phyloP scores from a whole-genome alignment of 2,797 vertebrate species.

The Lepus townsendii region DNA sequence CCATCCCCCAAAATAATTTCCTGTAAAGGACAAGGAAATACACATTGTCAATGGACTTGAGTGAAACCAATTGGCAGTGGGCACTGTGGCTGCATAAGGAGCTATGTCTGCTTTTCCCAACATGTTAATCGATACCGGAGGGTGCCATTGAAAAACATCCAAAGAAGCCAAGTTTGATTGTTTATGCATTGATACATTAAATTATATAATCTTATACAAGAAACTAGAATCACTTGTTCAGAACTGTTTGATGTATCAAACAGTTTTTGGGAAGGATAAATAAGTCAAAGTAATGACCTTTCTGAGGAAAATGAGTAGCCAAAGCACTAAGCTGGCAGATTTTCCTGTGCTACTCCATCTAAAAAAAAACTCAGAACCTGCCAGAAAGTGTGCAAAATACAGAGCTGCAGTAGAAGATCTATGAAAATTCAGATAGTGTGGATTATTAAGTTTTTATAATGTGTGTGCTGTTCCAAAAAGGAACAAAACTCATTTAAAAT shows the following conservation, averaged over 20 bases:
- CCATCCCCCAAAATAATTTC: conserved; percentile 75
- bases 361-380: conserved; percentile 85
- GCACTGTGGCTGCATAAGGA: conserved; percentile 85
- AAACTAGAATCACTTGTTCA: conserved; percentile 63
- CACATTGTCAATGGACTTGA: conserved; percentile 80
- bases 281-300: conserved; percentile 89
- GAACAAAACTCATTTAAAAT: conserved; percentile 82
- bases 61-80: conserved; percentile 83
- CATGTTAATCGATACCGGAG: conserved; percentile 81
- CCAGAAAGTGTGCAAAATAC: conserved; percentile 86
- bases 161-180: conserved; percentile 84
- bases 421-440: too few species aligned
- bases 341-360: conserved; percentile 86
- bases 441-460: too few species aligned
- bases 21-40: conserved; percentile 81
- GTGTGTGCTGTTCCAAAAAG: conserved; percentile 83
- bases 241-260: conserved; percentile 60
- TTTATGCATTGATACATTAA: conserved; percentile 87
- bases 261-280: conserved; percentile 86
- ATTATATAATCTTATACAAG: conserved; percentile 86
- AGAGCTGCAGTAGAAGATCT: conserved; percentile 87
- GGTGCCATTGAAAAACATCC: conserved; percentile 80
- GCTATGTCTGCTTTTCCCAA: conserved; percentile 81
- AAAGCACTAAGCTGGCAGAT: conserved; percentile 85
- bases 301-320: conserved; percentile 88